Evolutionary conservation across 30 jellyfish, hydroid and myxozoan species (phyloP).

Genomic region (Aurelia coerulea): DNA sequence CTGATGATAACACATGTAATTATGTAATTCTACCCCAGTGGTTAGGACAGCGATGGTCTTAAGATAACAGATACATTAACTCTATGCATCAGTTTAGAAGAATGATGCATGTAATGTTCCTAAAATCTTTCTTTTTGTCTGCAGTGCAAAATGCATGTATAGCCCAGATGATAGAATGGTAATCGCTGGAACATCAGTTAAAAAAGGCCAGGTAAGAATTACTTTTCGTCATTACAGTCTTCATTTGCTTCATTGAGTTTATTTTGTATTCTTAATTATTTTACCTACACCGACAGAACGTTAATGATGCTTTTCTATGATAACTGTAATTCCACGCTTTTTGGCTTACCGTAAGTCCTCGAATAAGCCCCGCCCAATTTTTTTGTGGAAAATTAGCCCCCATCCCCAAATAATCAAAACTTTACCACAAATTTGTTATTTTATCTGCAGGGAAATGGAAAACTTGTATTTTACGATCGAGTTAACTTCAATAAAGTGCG

Average conservation of each 20-base stretch:
- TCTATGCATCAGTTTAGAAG: background rate
- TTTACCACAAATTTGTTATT: background rate
- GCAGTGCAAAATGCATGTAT: conserved; percentile 73
- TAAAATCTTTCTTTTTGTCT: background rate
- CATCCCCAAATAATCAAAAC: too few relatives aligned
- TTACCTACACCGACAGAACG: too few relatives aligned
- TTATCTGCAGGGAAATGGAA: conserved; percentile 73
- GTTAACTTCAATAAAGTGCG: conserved; percentile 52
- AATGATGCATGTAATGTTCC: background rate
- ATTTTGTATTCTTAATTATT: too few relatives aligned
- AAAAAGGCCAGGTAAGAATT: conserved; percentile 68
- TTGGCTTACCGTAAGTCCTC: too few relatives aligned
- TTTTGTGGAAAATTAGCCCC: too few relatives aligned
- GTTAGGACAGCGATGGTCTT: too few relatives aligned
- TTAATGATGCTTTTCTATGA: too few relatives aligned
- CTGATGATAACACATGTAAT: conserved; percentile 34
- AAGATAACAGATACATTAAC: too few relatives aligned
- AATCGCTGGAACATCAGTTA: conserved; percentile 91
- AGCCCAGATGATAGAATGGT: conserved; percentile 93
- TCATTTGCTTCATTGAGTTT: too few relatives aligned
- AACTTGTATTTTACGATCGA: conserved; percentile 73
- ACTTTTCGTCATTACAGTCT: background rate
- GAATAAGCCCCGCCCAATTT: too few relatives aligned
- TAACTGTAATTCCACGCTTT: too few relatives aligned
- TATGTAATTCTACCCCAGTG: too few relatives aligned